A percentile compares a stretch with the other conserved stretches of the same genome.
Evolutionary conservation across 2,113 vertebrate genomes (phyloP).

Genomic region (Coregonus clupeaformis): DNA sequence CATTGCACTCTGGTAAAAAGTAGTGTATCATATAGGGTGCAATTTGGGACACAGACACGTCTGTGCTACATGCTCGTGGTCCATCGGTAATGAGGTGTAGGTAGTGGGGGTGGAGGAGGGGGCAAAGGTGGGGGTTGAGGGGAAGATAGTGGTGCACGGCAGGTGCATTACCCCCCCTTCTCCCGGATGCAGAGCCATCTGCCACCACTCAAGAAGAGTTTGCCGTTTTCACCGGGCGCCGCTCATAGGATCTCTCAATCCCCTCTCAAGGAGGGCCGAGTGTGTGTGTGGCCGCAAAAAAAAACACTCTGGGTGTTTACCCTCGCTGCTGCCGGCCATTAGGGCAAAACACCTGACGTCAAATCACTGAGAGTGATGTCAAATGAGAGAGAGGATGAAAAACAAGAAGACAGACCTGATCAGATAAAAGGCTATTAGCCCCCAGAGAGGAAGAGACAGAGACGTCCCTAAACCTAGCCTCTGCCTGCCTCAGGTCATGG

Average conservation of each 20-base stretch:
- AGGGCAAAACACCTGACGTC: not conserved
- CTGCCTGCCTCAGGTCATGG: too few relatives aligned
- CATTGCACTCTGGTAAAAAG: too few relatives aligned
- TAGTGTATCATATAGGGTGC: too few relatives aligned
- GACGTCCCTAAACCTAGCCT: constrained; percentile 23
- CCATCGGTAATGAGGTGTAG: constrained; percentile 21
- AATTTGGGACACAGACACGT: not conserved
- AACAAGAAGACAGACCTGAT: not conserved
- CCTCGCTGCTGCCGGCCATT: not conserved
- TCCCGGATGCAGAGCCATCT: constrained; percentile 69
- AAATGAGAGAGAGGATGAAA: not conserved
- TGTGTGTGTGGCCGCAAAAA: constrained; percentile 11
- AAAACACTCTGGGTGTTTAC: constrained; percentile 1
- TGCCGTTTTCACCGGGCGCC: not conserved
- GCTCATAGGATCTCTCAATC: not conserved
- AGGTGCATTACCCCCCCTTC: constrained; percentile 53
- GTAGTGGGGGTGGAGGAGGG: constrained; percentile 52
- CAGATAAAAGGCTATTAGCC: constrained; percentile 1
- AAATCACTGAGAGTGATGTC: not conserved
- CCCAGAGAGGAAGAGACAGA: constrained; percentile 19
- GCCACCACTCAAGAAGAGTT: constrained; percentile 57
- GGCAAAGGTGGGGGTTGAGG: constrained; percentile 1
- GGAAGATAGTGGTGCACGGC: constrained; percentile 43
- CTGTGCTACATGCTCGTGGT: constrained; percentile 43
- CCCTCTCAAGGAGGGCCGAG: constrained; percentile 4